A percentile compares a stretch with the other conserved stretches of the same genome.
These are phyloP conservation scores for Silurus aristotelis DNA, from an alignment of 2,797 vertebrate species.

Conservation along the genomic window DNA sequence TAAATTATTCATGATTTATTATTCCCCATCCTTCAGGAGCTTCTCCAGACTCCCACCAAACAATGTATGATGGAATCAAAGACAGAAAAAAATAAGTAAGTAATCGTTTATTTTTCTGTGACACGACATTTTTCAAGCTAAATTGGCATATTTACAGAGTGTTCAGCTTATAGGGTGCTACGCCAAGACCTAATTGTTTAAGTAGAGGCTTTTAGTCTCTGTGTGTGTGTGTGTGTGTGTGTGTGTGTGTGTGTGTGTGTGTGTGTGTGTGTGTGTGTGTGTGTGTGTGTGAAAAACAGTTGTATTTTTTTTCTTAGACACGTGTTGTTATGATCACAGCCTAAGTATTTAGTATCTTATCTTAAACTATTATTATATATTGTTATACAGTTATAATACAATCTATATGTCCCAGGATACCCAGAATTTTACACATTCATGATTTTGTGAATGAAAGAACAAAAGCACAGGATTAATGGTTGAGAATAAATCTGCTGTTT, in stretches of 20 bases:
- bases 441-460: constrained; percentile 26
- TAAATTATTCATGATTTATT: constrained; percentile 45
- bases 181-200: constrained; percentile 17
- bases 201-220: constrained; percentile 12
- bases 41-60: constrained; percentile 66
- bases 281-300: no score
- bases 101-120: constrained; percentile 14
- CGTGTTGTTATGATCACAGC: no score
- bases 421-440: background rate
- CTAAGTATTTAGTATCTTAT: no score
- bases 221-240: constrained; percentile 3
- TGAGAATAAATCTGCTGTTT: constrained; percentile 44
- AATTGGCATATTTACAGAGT: constrained; percentile 4
- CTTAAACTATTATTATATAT: no score
- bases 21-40: constrained; percentile 68
- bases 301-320: no score
- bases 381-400: background rate
- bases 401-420: background rate
- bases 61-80: constrained; percentile 58
- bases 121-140: constrained; percentile 25
- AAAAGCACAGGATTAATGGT: constrained; percentile 46
- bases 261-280: background rate
- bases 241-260: constrained; percentile 12
- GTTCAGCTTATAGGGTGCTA: background rate
- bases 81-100: constrained; percentile 77